Conservation (phyloP, 2,113 vertebrate genomes). For the Calidris pygmaea region DNA sequence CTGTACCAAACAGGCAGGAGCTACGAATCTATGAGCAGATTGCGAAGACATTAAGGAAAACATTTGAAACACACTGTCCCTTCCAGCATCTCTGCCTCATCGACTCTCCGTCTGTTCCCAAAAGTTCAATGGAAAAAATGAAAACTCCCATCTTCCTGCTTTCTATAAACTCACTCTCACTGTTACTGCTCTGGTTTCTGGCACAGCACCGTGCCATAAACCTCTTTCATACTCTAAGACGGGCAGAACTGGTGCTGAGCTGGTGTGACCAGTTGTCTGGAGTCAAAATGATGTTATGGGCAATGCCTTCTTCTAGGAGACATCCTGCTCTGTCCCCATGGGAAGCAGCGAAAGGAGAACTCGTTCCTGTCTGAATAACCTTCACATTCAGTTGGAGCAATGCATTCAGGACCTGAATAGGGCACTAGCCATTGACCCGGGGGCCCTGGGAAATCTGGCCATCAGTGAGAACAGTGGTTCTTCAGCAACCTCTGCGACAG, state of each 20-base stretch:
- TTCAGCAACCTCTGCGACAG: neutral
- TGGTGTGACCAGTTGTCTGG: neutral
- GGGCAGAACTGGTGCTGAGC: neutral
- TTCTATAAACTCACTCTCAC: neutral
- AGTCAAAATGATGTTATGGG: neutral
- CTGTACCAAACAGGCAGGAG: neutral
- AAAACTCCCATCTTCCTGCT: neutral
- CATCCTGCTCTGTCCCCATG: neutral
- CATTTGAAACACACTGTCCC: constrained; percentile 29
- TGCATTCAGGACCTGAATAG: neutral
- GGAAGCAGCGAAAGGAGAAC: neutral
- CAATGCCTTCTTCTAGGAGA: neutral
- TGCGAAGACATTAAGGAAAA: constrained; percentile 41
- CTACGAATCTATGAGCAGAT: constrained; percentile 3
- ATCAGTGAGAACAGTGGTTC: neutral
- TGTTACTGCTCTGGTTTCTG: neutral
- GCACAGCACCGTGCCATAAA: neutral
- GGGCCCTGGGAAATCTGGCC: neutral
- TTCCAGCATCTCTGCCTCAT: constrained; percentile 53
- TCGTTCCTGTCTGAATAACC: neutral
- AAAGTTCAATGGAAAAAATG: constrained; percentile 11
- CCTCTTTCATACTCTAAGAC: neutral
- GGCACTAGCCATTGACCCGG: neutral
- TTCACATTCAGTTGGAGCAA: neutral
- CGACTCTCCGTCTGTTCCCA: constrained; percentile 41